A percentile compares a stretch with the other conserved stretches of the same genome.
Conservation (phyloP, 2,888 invertebrate species). For the Lissonota sp. region DNA sequence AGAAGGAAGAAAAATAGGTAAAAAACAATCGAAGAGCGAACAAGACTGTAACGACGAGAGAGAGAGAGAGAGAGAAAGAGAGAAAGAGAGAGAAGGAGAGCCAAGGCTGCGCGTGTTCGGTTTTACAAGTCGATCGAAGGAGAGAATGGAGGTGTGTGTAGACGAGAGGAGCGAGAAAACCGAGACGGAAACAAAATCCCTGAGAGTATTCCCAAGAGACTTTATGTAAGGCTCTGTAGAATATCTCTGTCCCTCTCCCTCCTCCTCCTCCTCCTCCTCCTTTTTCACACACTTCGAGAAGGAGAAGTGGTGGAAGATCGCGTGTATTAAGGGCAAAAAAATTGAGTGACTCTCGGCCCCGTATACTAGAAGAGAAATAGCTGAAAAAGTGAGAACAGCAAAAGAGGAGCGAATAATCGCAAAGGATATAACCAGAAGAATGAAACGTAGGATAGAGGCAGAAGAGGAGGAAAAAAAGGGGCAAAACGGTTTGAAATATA, state of each 20-base stretch:
- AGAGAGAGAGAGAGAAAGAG: no score
- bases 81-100: neutral
- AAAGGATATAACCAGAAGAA: neutral
- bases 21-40: slow-evolving; percentile 42
- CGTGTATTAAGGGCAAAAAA: slow-evolving; percentile 39
- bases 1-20: slow-evolving; percentile 1
- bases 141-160: slow-evolving; percentile 19
- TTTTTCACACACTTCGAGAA: neutral
- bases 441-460: slow-evolving; percentile 17
- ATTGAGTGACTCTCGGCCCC: neutral
- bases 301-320: slow-evolving; percentile 11
- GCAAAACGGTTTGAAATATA: slow-evolving; percentile 6
- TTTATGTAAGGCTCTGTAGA: slow-evolving; percentile 20
- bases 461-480: slow-evolving; percentile 22
- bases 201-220: slow-evolving; percentile 52
- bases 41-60: slow-evolving; percentile 32
- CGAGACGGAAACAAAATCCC: slow-evolving; percentile 51
- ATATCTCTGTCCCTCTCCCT: slow-evolving; percentile 21
- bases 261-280: neutral
- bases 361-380: slow-evolving; percentile 11
- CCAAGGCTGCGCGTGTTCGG: slow-evolving; percentile 61
- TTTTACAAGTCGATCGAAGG: slow-evolving; percentile 59
- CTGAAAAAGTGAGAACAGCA: slow-evolving; percentile 16
- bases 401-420: slow-evolving; percentile 30
- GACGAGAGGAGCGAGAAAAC: slow-evolving; percentile 47